These are phyloP conservation scores for Hyposoter didymator DNA, from an alignment of 2,888 invertebrate genomes.

Conservation along the genomic window DNA sequence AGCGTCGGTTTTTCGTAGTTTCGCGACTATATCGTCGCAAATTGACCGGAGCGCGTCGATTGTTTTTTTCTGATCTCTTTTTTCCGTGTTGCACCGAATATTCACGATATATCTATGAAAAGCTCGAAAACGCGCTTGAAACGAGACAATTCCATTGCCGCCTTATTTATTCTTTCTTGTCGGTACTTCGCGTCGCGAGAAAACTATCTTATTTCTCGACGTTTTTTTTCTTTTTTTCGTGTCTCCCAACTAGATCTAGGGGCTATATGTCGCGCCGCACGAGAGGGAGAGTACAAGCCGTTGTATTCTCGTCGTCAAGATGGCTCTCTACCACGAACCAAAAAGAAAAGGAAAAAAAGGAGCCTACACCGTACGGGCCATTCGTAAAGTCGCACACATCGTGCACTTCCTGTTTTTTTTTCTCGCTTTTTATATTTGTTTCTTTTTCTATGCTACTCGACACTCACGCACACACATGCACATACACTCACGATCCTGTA, in stretches of 20 bases:
- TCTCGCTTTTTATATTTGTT: conserved; percentile 1
- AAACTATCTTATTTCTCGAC: conserved; percentile 23
- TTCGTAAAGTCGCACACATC: conserved; percentile 48
- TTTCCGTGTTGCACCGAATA: conserved; percentile 29
- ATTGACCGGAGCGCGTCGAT: conserved; percentile 41
- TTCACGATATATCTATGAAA: conserved; percentile 34
- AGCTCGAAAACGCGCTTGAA: conserved; percentile 65
- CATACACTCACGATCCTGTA: conserved; percentile 9
- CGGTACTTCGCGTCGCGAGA: conserved; percentile 8
- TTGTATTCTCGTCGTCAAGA: conserved; percentile 75
- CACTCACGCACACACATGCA: conserved; percentile 19
- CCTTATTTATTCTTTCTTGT: conserved; percentile 41
- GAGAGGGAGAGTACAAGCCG: conserved; percentile 71
- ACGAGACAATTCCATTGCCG: conserved; percentile 73
- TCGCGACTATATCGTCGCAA: conserved; percentile 28
- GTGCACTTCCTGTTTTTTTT: conserved; percentile 54
- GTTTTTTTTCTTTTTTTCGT: background rate
- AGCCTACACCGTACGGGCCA: conserved; percentile 34
- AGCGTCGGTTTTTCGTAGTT: conserved; percentile 45
- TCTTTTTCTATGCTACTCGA: conserved; percentile 6
- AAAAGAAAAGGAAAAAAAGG: conserved; percentile 43
- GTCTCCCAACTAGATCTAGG: conserved; percentile 47
- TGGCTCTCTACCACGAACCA: conserved; percentile 74
- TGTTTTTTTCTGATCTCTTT: conserved; percentile 33
- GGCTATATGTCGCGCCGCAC: conserved; percentile 61